Evolutionary conservation across 2,888 invertebrate genomes (phyloP).

Genomic region (Leptothorax acervorum): DNA sequence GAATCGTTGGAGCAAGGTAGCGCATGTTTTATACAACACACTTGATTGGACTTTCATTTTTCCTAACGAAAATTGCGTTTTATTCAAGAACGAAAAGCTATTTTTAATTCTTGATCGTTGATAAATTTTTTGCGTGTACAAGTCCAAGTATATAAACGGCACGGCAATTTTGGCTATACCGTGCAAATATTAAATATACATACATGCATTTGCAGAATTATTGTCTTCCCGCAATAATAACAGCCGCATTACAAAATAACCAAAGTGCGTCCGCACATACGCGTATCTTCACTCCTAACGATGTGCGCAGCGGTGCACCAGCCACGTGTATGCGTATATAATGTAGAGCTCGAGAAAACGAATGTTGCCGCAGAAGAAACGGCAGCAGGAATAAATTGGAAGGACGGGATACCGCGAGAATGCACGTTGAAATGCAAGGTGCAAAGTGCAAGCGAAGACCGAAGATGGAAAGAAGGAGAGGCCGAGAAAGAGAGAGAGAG

Average conservation of each 20-base stretch:
- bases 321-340: conserved; percentile 49
- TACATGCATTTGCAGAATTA: background rate
- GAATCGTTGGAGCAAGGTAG: background rate
- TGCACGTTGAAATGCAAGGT: conserved; percentile 15
- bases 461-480: background rate
- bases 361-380: conserved; percentile 11
- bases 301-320: background rate
- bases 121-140: background rate
- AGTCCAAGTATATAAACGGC: background rate
- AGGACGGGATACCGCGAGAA: background rate
- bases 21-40: background rate
- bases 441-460: background rate
- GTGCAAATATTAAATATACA: background rate
- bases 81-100: background rate
- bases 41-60: background rate
- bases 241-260: conserved; percentile 61
- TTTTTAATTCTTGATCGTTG: background rate
- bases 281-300: conserved; percentile 42
- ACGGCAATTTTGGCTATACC: background rate
- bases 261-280: conserved; percentile 56
- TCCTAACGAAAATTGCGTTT: background rate
- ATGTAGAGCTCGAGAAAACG: conserved; percentile 3
- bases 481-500: background rate
- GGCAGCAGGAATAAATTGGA: conserved; percentile 19
- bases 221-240: background rate